Percentiles rank a stretch among this genome's conserved stretches.
Evolutionary conservation across 2,888 invertebrate species (phyloP).

Genomic region (Dicycla oo): DNA sequence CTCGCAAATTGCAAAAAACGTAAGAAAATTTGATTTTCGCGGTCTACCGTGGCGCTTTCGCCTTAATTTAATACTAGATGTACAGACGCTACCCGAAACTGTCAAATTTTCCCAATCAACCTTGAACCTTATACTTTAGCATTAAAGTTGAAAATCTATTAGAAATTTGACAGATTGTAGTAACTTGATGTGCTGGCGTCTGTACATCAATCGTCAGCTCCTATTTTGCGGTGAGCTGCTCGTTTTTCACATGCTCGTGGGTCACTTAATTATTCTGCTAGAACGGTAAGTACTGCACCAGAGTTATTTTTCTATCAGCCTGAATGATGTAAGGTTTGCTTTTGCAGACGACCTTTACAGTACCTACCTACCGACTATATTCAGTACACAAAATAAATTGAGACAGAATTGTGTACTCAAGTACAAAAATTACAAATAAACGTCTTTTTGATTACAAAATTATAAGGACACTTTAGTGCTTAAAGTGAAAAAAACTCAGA

Average conservation of each 20-base stretch:
- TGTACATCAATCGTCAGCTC: background rate
- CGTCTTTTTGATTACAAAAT: slow-evolving; percentile 44
- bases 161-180: too few relatives aligned
- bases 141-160: too few relatives aligned
- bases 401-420: slow-evolving; percentile 12
- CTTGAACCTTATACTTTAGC: too few relatives aligned
- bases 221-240: background rate
- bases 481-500: slow-evolving; percentile 23
- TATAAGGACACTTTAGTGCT: slow-evolving; percentile 41
- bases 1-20: too few relatives aligned
- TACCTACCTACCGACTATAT: background rate
- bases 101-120: too few relatives aligned
- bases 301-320: background rate
- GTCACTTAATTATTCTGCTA: background rate
- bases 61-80: too few relatives aligned
- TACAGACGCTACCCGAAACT: too few relatives aligned
- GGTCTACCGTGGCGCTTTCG: too few relatives aligned
- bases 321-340: background rate
- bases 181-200: too few relatives aligned
- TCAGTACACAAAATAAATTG: slow-evolving; percentile 33
- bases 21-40: too few relatives aligned
- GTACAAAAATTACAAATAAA: slow-evolving; percentile 33
- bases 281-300: background rate
- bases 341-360: background rate
- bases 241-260: too few relatives aligned